A percentile compares a stretch with the other conserved stretches of the same genome.
phyloP scores from a whole-genome alignment of 2,113 vertebrate species.

The Neolamprologus caudopunctatus region DNA sequence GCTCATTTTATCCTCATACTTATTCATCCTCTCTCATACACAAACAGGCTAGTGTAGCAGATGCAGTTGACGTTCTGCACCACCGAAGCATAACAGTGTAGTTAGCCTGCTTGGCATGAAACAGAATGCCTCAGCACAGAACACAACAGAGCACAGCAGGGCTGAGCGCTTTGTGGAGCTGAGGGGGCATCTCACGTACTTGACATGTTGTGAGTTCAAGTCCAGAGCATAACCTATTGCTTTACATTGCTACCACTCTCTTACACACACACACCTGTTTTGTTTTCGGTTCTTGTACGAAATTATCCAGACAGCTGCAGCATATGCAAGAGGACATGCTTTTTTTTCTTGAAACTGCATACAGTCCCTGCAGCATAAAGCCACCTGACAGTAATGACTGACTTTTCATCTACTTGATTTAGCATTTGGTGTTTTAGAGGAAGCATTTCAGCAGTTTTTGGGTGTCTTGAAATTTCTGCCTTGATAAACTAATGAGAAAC shows the following conservation, averaged over 20 bases:
- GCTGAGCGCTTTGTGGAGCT: conserved; percentile 5
- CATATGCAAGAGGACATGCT: background rate
- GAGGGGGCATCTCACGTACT: conserved; percentile 9
- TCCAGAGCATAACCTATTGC: background rate
- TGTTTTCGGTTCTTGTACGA: background rate
- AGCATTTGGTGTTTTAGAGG: background rate
- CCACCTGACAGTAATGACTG: background rate
- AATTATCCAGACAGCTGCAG: background rate
- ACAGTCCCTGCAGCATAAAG: background rate
- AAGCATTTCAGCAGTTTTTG: background rate
- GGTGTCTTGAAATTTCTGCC: background rate
- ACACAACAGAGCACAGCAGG: conserved; percentile 33
- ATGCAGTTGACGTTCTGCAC: conserved; percentile 59
- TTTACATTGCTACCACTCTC: background rate
- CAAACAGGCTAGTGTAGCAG: conserved; percentile 30
- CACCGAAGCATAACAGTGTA: conserved; percentile 54
- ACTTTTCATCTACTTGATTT: background rate
- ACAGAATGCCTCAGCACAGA: conserved; percentile 43
- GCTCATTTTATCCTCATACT: background rate
- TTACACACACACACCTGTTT: background rate
- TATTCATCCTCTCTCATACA: conserved; percentile 13
- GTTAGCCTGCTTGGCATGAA: conserved; percentile 63
- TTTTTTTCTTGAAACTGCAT: background rate
- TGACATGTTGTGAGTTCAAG: conserved; percentile 6
- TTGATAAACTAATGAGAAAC: background rate